Percentiles rank a stretch among this genome's conserved stretches.
These are phyloP conservation scores for Galerucella pusilla DNA, from an alignment of 2,888 invertebrate genomes.

Conservation along the genomic window DNA sequence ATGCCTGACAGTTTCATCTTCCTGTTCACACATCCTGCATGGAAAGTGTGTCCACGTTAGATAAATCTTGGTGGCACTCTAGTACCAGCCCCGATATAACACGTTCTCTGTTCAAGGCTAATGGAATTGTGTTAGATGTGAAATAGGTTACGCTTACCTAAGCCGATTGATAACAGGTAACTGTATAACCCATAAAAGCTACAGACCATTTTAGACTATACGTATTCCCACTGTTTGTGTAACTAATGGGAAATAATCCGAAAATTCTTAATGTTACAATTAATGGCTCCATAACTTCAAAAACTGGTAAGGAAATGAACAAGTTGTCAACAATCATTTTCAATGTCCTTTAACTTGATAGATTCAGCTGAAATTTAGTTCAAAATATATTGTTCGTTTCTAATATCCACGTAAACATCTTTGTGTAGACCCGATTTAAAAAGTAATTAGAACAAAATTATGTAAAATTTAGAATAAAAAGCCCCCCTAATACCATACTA, in stretches of 20 bases:
- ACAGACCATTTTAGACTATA: constrained; percentile 48
- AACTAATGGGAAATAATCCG: constrained; percentile 51
- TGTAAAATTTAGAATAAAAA: too few relatives aligned
- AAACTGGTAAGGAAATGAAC: constrained; percentile 35
- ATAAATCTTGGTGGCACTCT: too few relatives aligned
- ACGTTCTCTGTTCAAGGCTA: too few relatives aligned
- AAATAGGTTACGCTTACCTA: constrained; percentile 45
- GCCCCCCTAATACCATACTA: too few relatives aligned
- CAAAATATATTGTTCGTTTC: background rate
- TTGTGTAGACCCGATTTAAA: too few relatives aligned
- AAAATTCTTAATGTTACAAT: constrained; percentile 45
- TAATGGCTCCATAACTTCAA: constrained; percentile 46
- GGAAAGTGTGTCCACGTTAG: too few relatives aligned
- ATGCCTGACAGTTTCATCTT: too few relatives aligned
- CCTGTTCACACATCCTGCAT: too few relatives aligned
- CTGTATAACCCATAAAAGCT: constrained; percentile 48
- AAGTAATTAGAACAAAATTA: too few relatives aligned
- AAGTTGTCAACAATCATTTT: constrained; percentile 37
- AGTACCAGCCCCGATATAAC: too few relatives aligned
- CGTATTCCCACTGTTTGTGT: constrained; percentile 39
- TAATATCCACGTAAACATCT: too few relatives aligned
- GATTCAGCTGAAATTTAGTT: background rate
- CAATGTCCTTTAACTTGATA: background rate
- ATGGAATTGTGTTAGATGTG: too few relatives aligned
- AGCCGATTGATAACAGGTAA: constrained; percentile 44